Base-by-base conservation (phyloP, 2,113 vertebrate genomes). In the Pygoscelis adeliae region DNA sequence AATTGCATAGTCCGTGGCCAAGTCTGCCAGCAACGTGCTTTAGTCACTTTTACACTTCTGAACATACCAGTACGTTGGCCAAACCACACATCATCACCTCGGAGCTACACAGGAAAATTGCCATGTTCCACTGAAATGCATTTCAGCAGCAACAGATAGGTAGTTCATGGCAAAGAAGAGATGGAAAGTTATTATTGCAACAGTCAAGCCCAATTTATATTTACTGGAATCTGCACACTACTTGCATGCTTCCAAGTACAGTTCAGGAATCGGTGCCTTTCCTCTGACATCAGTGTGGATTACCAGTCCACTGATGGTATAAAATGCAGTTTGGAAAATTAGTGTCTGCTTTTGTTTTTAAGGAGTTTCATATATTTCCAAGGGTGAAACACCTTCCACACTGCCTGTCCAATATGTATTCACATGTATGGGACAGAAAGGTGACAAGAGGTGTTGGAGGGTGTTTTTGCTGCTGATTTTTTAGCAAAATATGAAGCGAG, bases 1-100 rank as follows among this genome's bases (percentile, higher is more conserved):
- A 95, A 93, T 23, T 29, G 74, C 89, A 83, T 49, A 55, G 15
- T 79, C 78, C 59, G 22, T 10, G 15, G 74, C 71, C 73, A 66
- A 77, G 78, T 62, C 81, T 80, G 95, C 95, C 94, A 97, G 78
- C 94, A 95, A 97, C 91, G 95, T 96, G 96, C 94, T 96, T 65
- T 16, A 96, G 79, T 46, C 93, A 88, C 93, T 96, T 94, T 77
- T 70, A 10, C 4, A 2, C 87, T 42, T 23, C 58, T 72, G 91
- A 87, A 87, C 49, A 70, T 15, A 53, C 3, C 58, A 23, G 53
- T 4, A 8, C 13, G 0, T 10, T 8, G 87, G 93, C 96, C 96
- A 97, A 97, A 62, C 82, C 94, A 96, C 95, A 88, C 84, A 93
- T 94, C 94, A 93, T 23, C 94, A 94, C 89, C 89, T 66, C 46